These are phyloP conservation scores for Himalopsyche anomala DNA, from an alignment of 2,888 invertebrate species.

Conservation along the genomic window DNA sequence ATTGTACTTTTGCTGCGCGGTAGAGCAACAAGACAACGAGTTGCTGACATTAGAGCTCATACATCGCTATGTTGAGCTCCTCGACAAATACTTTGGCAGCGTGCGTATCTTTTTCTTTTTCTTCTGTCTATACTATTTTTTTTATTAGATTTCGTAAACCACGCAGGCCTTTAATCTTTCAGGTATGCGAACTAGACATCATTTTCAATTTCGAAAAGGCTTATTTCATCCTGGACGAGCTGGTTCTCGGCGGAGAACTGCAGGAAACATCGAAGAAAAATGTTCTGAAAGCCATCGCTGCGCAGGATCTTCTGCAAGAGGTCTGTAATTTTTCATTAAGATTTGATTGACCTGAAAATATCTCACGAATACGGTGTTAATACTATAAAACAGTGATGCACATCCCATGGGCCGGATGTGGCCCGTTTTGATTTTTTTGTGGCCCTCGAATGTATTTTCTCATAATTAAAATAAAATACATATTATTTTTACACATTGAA, in stretches of 20 bases:
- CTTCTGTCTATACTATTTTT: not conserved
- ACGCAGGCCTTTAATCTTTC: constrained; percentile 66
- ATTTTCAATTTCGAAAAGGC: constrained; percentile 99
- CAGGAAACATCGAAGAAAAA: constrained; percentile 99
- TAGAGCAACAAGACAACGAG: constrained; percentile 99
- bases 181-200: constrained; percentile 99
- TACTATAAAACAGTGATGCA: too few relatives aligned
- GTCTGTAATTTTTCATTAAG: constrained; percentile 90
- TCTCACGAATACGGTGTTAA: too few relatives aligned
- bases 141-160: not conserved
- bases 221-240: constrained; percentile 98
- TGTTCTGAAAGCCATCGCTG: constrained; percentile 98
- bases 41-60: constrained; percentile 96
- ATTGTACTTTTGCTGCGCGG: constrained; percentile 99
- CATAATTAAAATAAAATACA: too few relatives aligned
- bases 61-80: constrained; percentile 98
- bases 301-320: constrained; percentile 99
- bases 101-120: constrained; percentile 79
- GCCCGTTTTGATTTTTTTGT: too few relatives aligned
- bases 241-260: constrained; percentile 97
- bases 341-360: constrained; percentile 68
- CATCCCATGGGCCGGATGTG: too few relatives aligned
- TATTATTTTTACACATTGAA: too few relatives aligned
- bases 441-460: too few relatives aligned
- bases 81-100: constrained; percentile 99